phyloP scores from a whole-genome alignment of 2,797 vertebrate species.

The Tenualosa thibaudeaui region DNA sequence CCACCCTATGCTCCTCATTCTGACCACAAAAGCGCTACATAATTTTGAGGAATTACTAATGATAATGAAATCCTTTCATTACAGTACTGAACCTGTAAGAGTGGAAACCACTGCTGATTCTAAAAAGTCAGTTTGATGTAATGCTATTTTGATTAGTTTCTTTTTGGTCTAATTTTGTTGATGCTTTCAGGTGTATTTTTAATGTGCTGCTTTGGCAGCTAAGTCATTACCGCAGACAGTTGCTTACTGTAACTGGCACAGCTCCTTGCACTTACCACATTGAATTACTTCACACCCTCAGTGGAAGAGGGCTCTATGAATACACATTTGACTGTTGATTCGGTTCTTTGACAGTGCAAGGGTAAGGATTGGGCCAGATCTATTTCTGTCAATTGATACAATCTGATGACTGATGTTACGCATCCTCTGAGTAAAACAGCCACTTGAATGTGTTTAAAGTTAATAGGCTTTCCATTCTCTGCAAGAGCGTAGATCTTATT shows the following conservation, averaged over 20 bases:
- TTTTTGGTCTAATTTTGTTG: background rate
- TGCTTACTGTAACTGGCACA: background rate
- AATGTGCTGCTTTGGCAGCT: background rate
- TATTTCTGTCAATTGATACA: background rate
- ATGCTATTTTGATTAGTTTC: background rate
- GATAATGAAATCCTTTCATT: background rate
- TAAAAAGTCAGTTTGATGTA: background rate
- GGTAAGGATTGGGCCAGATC: background rate
- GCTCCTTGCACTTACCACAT: background rate
- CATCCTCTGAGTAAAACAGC: background rate
- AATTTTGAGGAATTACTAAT: background rate
- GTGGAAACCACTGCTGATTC: background rate
- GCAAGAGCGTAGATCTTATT: background rate
- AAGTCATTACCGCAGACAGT: background rate
- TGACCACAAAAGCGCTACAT: background rate
- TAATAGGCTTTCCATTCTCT: background rate
- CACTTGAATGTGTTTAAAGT: background rate
- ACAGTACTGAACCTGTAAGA: background rate
- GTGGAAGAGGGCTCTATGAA: background rate
- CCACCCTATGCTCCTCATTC: background rate
- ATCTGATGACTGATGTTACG: background rate
- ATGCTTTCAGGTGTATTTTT: background rate
- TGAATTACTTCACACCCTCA: background rate
- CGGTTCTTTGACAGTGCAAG: background rate
- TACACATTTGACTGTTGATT: background rate